Percentiles rank a stretch among this genome's conserved stretches.
Conservation (phyloP, 64 coral and sea anemone genomes). For the Dendrophyllia cribrosa region DNA sequence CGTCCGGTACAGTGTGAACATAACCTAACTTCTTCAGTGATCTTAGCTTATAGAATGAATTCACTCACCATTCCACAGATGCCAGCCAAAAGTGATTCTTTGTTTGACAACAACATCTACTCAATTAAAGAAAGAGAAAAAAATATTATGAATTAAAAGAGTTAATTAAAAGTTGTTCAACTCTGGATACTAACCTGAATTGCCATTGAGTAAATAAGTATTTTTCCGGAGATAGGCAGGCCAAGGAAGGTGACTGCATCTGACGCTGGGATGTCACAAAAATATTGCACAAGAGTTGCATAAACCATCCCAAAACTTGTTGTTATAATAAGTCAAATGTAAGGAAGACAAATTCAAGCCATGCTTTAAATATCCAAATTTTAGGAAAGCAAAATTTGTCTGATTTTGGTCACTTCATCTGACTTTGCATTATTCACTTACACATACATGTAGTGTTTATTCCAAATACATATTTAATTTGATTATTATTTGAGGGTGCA, state of each 20-base stretch:
- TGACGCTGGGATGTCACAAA: constrained; percentile 70
- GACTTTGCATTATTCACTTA: no score
- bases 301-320: constrained; percentile 74
- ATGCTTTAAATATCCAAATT: background rate
- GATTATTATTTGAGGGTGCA: no score
- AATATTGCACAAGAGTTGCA: constrained; percentile 85
- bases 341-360: background rate
- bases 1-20: no score
- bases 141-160: background rate
- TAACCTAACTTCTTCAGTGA: no score
- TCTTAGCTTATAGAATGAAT: background rate
- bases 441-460: no score
- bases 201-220: constrained; percentile 80
- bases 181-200: constrained; percentile 60
- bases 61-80: constrained; percentile 72
- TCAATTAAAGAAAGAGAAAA: background rate
- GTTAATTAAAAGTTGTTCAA: no score
- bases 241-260: constrained; percentile 62
- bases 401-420: no score
- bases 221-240: constrained; percentile 77
- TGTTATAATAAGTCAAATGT: background rate
- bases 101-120: constrained; percentile 58
- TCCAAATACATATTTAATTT: no score
- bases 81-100: constrained; percentile 65
- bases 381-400: no score